Conservation (phyloP, 2,888 invertebrate genomes). For the Schrankia costaestrigalis region DNA sequence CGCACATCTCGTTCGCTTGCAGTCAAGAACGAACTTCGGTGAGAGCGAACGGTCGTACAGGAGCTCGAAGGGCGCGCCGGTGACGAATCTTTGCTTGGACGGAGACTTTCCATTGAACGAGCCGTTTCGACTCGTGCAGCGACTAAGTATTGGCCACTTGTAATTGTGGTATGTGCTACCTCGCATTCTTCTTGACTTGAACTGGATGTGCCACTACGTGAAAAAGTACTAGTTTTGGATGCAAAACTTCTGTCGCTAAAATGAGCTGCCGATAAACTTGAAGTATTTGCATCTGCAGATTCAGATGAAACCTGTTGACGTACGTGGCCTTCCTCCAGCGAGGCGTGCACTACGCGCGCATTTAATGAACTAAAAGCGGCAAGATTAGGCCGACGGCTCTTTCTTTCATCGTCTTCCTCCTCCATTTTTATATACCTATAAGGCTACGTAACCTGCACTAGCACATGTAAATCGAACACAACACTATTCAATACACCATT, state of each 20-base stretch:
- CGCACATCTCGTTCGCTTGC: slow-evolving; percentile 85
- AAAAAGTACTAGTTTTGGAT: slow-evolving; percentile 77
- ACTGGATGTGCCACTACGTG: slow-evolving; percentile 82
- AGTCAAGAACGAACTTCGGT: slow-evolving; percentile 83
- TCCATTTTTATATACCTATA: slow-evolving; percentile 60
- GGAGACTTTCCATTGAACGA: slow-evolving; percentile 86
- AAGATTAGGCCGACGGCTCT: slow-evolving; percentile 56
- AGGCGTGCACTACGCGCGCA: slow-evolving; percentile 61
- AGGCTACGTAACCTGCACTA: slow-evolving; percentile 39
- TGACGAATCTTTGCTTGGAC: slow-evolving; percentile 78
- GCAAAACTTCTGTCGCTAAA: slow-evolving; percentile 74
- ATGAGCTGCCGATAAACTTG: slow-evolving; percentile 69
- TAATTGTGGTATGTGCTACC: slow-evolving; percentile 69
- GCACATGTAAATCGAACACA: slow-evolving; percentile 43
- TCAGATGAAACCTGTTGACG: slow-evolving; percentile 79
- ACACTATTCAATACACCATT: slow-evolving; percentile 68
- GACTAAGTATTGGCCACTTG: slow-evolving; percentile 77
- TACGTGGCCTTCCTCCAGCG: slow-evolving; percentile 60
- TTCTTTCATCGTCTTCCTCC: slow-evolving; percentile 71
- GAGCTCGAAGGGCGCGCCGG: slow-evolving; percentile 79
- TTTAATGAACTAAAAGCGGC: slow-evolving; percentile 63
- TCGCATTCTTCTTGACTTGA: slow-evolving; percentile 86
- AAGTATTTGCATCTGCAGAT: slow-evolving; percentile 78
- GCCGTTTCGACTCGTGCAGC: slow-evolving; percentile 81
- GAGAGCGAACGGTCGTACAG: slow-evolving; percentile 70